Evolutionary conservation across 1,140 invertebrate species (phyloP), one percentile per base, ranked within the genome.

Genomic region (Diorhabda elongata): DNA sequence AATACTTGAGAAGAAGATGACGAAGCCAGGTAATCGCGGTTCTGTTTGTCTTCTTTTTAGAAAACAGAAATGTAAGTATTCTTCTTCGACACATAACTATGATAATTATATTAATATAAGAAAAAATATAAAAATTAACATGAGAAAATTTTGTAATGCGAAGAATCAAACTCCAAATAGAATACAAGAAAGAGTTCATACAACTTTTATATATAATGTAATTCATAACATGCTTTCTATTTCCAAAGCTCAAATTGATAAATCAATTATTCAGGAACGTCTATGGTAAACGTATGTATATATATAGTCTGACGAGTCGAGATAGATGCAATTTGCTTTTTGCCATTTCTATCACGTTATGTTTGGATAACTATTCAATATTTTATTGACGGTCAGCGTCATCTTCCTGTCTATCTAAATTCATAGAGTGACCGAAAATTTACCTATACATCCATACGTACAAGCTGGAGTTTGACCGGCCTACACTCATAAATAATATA

Each of bases 401-500:
- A 65, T 65, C 64, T 65, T 65, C 61, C 64, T 65, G 64, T 57
- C 64, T 65, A 65, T 65, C 64, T 65, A 58, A 65, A 65, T 65
- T 65, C 64, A 65, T 65, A 65, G 64, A 65, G 47, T 65, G 47
- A 65, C 64, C 52, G 64, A 65, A 65, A 65, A 65, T 65, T 65
- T 58, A 65, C 64, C 64, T 65, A 57, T 52, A 52, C 26, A 26
- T 26, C 47, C 56, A 43, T 56, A 42, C n/a, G 47, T 45, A 42
- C 26, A 65, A 44, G 59, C 59, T 52, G 6, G 47, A 52, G 47
- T n/a, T 52, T 8, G 47, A 52, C 47, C 47, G 47, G 6, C 6
- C 3, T n/a, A 6, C 47, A 52, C 47, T n/a, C 47, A 52, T 52
- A 52, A 52, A 52, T 52, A 52, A 52, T 52, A 52, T 52, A 26